Conservation (phyloP, 2,888 invertebrate species). For the Xanthia togata region DNA sequence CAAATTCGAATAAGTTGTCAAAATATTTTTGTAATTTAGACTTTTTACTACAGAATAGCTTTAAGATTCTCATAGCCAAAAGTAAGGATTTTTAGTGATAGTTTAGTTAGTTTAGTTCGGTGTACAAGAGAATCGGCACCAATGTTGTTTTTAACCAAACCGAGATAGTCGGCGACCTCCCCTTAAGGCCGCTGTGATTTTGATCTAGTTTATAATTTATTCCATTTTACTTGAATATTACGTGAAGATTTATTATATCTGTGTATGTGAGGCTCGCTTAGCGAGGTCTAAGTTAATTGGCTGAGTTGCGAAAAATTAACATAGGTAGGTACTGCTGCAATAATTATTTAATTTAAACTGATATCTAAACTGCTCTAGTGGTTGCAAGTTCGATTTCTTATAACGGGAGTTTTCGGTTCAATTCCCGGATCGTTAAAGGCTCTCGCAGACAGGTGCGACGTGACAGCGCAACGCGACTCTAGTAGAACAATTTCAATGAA, state of each 20-base stretch:
- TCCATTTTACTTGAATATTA: slow-evolving; percentile 22
- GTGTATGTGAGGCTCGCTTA: not conserved
- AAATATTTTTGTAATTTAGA: too few relatives aligned
- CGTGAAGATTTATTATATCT: slow-evolving; percentile 9
- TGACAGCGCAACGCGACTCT: too few relatives aligned
- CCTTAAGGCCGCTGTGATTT: slow-evolving; percentile 46
- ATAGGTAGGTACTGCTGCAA: not conserved
- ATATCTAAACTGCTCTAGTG: not conserved
- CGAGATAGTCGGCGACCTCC: slow-evolving; percentile 57
- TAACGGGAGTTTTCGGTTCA: not conserved
- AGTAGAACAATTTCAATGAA: too few relatives aligned
- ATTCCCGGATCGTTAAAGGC: not conserved
- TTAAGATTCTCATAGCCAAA: too few relatives aligned
- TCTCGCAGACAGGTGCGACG: too few relatives aligned
- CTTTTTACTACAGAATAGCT: too few relatives aligned
- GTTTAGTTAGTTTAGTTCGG: too few relatives aligned
- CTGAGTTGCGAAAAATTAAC: not conserved
- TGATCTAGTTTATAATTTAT: slow-evolving; percentile 32
- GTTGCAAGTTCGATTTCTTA: not conserved
- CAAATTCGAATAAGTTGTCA: too few relatives aligned
- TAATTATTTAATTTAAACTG: not conserved
- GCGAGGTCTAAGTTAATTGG: not conserved
- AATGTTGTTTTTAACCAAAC: slow-evolving; percentile 41
- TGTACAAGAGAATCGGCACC: too few relatives aligned
- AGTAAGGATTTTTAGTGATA: too few relatives aligned